Percentiles rank a stretch among this genome's conserved stretches.
Conservation (phyloP, 2,113 vertebrate species). For the Hipposideros armiger region DNA sequence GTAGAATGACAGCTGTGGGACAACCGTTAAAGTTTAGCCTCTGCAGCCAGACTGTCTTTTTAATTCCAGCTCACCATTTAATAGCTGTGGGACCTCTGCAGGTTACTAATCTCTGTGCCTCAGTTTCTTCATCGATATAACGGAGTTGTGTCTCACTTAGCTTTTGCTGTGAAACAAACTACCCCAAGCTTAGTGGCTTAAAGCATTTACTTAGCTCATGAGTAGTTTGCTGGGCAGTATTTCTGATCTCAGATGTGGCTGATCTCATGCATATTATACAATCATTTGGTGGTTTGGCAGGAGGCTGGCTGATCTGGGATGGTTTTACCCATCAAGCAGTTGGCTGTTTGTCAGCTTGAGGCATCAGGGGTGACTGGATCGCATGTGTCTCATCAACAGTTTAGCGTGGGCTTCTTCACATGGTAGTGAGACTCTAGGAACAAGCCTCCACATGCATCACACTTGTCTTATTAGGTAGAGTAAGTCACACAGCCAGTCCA, state of each 20-base stretch:
- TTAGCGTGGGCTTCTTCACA: background rate
- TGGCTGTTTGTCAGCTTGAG: background rate
- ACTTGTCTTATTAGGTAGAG: background rate
- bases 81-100: background rate
- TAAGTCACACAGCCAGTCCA: background rate
- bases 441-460: background rate
- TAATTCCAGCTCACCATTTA: background rate
- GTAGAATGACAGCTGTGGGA: background rate
- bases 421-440: background rate
- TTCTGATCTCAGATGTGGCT: background rate
- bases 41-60: background rate
- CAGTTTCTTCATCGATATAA: background rate
- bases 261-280: too few species aligned
- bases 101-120: background rate
- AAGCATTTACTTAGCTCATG: background rate
- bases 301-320: background rate
- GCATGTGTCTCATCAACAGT: background rate
- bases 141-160: background rate
- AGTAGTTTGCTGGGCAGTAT: background rate
- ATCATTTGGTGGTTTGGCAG: background rate
- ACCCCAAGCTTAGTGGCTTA: background rate
- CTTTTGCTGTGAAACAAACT: background rate
- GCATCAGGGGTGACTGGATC: background rate
- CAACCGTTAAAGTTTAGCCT: background rate
- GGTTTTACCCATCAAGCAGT: background rate